Conservation (phyloP, 1,140 invertebrate genomes). For the Patella vulgata region DNA sequence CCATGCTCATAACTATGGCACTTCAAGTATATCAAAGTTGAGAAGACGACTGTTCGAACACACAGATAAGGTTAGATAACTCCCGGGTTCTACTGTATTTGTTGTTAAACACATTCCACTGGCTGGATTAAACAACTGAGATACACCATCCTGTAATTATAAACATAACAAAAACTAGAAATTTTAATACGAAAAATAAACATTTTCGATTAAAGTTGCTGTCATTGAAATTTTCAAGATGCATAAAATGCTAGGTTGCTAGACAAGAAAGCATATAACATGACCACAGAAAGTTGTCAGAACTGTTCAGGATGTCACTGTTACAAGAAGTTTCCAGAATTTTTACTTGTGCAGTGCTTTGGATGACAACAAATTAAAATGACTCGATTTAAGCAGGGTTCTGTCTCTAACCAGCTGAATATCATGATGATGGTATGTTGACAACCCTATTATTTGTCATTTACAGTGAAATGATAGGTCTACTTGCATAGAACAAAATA, state of each 20-base stretch:
- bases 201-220: not conserved
- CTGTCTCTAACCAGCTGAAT: too few species aligned
- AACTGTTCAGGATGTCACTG: not conserved
- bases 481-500: too few species aligned
- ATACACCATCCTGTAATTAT: constrained; percentile 29
- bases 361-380: too few species aligned
- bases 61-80: constrained; percentile 12
- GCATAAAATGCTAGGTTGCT: not conserved
- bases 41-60: constrained; percentile 18
- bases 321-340: too few species aligned
- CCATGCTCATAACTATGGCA: too few species aligned
- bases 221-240: not conserved
- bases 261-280: not conserved
- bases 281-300: not conserved
- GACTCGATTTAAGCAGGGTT: too few species aligned
- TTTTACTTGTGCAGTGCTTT: too few species aligned
- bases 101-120: constrained; percentile 41
- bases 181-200: not conserved
- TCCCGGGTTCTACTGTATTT: constrained; percentile 12
- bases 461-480: too few species aligned
- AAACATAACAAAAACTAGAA: not conserved
- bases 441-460: too few species aligned
- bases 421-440: too few species aligned
- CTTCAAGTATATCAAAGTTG: constrained; percentile 16
- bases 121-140: constrained; percentile 37